Percentiles rank a stretch among this genome's conserved stretches.
Evolutionary conservation across 2,113 vertebrate genomes (phyloP).

Genomic region (Carlito syrichta): DNA sequence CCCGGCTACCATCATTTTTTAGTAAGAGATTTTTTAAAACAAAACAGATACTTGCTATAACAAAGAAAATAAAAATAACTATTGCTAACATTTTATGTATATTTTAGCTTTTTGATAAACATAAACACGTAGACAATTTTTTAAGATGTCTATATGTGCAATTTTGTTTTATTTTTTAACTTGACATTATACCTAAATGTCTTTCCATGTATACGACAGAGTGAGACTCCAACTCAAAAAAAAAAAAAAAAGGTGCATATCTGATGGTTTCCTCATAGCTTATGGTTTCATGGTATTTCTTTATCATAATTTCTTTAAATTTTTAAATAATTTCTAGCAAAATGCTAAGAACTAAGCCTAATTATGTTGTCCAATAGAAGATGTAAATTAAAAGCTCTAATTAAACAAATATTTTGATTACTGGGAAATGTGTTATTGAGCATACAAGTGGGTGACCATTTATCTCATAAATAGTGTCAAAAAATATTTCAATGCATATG

Average conservation of each 20-base stretch:
- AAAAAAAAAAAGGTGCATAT: no score
- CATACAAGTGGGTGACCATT: background rate
- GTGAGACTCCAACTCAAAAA: no score
- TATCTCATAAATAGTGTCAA: background rate
- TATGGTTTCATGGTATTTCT: background rate
- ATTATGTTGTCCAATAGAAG: background rate
- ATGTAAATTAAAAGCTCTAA: background rate
- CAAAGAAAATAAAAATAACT: conserved; percentile 10
- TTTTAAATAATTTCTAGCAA: background rate
- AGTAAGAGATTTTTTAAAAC: background rate
- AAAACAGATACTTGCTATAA: background rate
- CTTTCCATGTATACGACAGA: background rate
- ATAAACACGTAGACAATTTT: background rate
- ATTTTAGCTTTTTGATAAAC: background rate
- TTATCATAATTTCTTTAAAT: background rate
- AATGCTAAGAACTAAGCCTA: background rate
- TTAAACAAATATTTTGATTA: conserved; percentile 10
- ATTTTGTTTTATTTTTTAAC: conserved; percentile 13
- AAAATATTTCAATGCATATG: background rate
- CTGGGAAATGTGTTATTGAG: background rate
- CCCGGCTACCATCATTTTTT: no score
- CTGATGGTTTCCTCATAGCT: background rate
- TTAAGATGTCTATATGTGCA: background rate
- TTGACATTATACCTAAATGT: background rate
- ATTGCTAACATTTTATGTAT: background rate